These are phyloP conservation scores for Iguana delicatissima DNA, from an alignment of 2,797 vertebrate species.

Conservation along the genomic window DNA sequence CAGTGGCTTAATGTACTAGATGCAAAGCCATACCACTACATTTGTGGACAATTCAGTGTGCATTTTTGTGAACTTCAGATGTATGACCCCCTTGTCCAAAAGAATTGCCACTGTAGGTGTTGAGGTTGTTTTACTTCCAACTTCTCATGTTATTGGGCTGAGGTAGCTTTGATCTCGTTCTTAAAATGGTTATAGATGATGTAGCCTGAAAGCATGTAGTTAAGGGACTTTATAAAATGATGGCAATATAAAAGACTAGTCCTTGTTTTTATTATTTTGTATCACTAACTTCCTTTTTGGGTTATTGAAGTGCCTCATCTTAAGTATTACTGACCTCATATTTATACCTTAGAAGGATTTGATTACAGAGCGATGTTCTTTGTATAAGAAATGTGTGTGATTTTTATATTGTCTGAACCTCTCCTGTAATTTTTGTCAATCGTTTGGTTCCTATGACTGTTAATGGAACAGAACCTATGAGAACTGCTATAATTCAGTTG, in stretches of 20 bases:
- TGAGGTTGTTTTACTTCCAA: not conserved
- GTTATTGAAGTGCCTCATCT: slow-evolving; percentile 73
- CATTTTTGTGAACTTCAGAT: not conserved
- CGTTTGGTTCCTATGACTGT: slow-evolving; percentile 39
- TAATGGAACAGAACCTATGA: slow-evolving; percentile 52
- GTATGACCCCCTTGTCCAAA: not conserved
- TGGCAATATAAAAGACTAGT: slow-evolving; percentile 39
- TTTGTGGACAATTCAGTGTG: not conserved
- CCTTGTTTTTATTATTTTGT: slow-evolving; percentile 48
- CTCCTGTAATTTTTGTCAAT: slow-evolving; percentile 33
- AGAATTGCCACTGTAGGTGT: not conserved
- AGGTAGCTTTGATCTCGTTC: slow-evolving; percentile 31
- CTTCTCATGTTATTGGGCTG: not conserved
- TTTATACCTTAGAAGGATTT: slow-evolving; percentile 61
- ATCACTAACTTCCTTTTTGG: slow-evolving; percentile 46
- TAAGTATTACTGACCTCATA: slow-evolving; percentile 65
- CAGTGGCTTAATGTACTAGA: not conserved
- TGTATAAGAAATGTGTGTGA: slow-evolving; percentile 46
- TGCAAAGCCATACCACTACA: not conserved
- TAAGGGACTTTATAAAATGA: slow-evolving; percentile 51
- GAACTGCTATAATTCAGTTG: slow-evolving; percentile 49
- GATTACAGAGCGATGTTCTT: slow-evolving; percentile 55
- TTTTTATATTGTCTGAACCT: slow-evolving; percentile 51
- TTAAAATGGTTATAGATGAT: not conserved
- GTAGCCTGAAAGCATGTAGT: not conserved